phyloP scores from a whole-genome alignment of 2,888 invertebrate genomes.

The Antitype chi region DNA sequence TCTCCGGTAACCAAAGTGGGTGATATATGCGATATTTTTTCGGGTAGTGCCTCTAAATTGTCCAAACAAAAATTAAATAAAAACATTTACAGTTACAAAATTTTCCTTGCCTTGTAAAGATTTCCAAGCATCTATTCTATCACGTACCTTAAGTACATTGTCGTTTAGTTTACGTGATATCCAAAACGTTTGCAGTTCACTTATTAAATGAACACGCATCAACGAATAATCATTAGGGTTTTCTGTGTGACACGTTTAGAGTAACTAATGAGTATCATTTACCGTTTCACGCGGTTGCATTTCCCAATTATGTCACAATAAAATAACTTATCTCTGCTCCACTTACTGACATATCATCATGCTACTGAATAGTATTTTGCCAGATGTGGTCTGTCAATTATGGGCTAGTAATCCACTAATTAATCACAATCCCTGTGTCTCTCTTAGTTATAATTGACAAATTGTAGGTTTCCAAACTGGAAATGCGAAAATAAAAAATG shows the following conservation, averaged over 20 bases:
- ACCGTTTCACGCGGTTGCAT: neutral
- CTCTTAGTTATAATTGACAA: too few relatives aligned
- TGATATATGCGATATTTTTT: neutral
- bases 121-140: neutral
- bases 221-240: conserved; percentile 39
- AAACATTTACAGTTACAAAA: neutral
- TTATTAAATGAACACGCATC: neutral
- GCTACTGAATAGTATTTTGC: neutral
- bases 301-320: conserved; percentile 14
- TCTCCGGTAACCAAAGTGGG: neutral
- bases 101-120: neutral
- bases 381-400: neutral
- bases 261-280: conserved; percentile 20
- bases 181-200: neutral
- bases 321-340: neutral
- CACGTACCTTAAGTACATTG: neutral
- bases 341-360: neutral
- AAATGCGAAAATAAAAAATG: neutral
- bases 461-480: neutral
- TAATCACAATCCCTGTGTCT: neutral
- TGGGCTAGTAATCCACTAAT: neutral
- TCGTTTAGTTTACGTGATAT: neutral
- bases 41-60: neutral
- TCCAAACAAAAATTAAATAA: neutral
- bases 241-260: conserved; percentile 20